Evolutionary conservation across 2,888 invertebrate genomes (phyloP), one percentile per base, ranked within the genome.

Genomic region (Bhutanitis thaidina): DNA sequence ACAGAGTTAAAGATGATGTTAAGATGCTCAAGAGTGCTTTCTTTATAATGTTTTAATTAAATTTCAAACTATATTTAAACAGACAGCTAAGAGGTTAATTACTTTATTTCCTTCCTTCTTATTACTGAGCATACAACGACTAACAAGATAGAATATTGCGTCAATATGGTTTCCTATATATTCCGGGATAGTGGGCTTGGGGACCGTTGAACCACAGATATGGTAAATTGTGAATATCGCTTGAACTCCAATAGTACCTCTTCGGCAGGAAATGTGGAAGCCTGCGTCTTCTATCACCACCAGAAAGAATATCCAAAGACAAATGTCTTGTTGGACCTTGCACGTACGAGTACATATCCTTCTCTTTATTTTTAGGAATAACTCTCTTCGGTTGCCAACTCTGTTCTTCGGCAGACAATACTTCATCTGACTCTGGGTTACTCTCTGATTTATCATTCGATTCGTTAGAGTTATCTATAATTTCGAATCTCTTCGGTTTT

Each of bases 171-270:
- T 52, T 54, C 29, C 53, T 59, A 30, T 56, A 57, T 3, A 49
- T 46, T 0, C 58, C 58, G 5, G 61, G 30, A 52, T 66, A 71
- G 9, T 49, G 57, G 0, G 81, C 82, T 45, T 62, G 70, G 0
- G 75, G 75, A 0, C 81, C 80, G 13, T 74, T 68, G 2, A 75
- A 77, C 83, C 83, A 85, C 14, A 62, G 76, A 40, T 74, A 74
- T 0, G 74, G 74, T n/a, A 85, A 57, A 7, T 72, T 43, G 0
- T 62, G 54, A 0, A 75, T 62, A 0, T 84, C 78, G 0, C 68
- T 58, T 0, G 61, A 50, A 0, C 64, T 37, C 83, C 84, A 84
- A 37, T 74, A 67, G 8, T 61, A 71, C 1, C 80, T 56, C 48
- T 85, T 85, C 0, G 85, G 85, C 4, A 84, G 5, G 40, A 85